Evolutionary conservation across 2,797 vertebrate species (phyloP).

Genomic region (Huso huso): DNA sequence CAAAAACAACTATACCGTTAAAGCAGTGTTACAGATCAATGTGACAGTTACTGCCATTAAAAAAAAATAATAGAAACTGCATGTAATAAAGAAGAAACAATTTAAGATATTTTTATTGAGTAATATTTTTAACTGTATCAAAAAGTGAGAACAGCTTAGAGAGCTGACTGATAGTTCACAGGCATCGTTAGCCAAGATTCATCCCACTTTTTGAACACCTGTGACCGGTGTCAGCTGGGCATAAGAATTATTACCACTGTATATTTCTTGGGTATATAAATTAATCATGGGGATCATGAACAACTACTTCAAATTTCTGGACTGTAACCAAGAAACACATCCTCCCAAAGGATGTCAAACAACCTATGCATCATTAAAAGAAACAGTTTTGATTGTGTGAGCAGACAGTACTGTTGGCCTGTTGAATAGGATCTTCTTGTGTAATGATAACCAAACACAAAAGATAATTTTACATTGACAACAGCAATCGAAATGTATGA

Average conservation of each 20-base stretch:
- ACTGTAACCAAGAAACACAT: constrained; percentile 54
- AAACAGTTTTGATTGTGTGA: constrained; percentile 37
- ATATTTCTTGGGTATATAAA: constrained; percentile 55
- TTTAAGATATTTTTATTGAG: constrained; percentile 42
- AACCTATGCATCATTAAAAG: constrained; percentile 56
- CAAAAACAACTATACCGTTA: no score
- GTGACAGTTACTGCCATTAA: no score
- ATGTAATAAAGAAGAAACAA: no score
- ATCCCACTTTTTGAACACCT: constrained; percentile 66
- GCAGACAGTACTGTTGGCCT: constrained; percentile 30
- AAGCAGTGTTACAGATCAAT: no score
- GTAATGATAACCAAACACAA: neutral
- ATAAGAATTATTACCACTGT: constrained; percentile 62
- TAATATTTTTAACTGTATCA: constrained; percentile 57
- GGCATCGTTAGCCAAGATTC: constrained; percentile 64
- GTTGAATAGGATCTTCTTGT: constrained; percentile 23
- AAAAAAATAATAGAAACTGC: no score
- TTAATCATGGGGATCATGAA: constrained; percentile 60
- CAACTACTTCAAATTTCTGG: constrained; percentile 58
- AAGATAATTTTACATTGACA: constrained; percentile 31
- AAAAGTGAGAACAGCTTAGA: constrained; percentile 45
- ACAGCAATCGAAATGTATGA: constrained; percentile 31
- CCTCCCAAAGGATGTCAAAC: constrained; percentile 43
- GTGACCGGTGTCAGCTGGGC: constrained; percentile 49
- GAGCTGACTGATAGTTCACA: constrained; percentile 60